These are phyloP conservation scores for Ennomos erosarius DNA, from an alignment of 2,888 invertebrate genomes.

Conservation along the genomic window DNA sequence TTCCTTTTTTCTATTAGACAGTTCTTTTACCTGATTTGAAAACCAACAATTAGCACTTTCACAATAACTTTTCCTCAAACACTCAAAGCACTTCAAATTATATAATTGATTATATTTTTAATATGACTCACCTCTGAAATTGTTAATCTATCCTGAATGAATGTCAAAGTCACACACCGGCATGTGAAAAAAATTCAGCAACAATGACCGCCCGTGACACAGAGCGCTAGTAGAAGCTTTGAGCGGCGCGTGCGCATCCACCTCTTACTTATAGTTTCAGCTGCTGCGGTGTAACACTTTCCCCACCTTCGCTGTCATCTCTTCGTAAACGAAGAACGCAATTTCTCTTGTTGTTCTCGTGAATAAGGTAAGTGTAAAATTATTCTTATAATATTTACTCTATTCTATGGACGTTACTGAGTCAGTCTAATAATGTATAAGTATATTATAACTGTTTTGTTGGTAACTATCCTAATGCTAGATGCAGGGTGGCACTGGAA, in stretches of 20 bases:
- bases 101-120: neutral
- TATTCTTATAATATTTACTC: too few species aligned
- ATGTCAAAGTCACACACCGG: slow-evolving; percentile 48
- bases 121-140: slow-evolving; percentile 39
- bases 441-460: too few species aligned
- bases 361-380: slow-evolving; percentile 17
- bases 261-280: slow-evolving; percentile 80
- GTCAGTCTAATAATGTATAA: too few species aligned
- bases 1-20: too few species aligned
- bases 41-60: too few species aligned
- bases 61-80: too few species aligned
- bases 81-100: too few species aligned
- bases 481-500: too few species aligned
- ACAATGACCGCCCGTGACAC: slow-evolving; percentile 55
- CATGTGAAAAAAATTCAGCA: slow-evolving; percentile 32
- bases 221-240: slow-evolving; percentile 62
- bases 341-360: slow-evolving; percentile 57
- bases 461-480: too few species aligned
- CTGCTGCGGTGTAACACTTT: slow-evolving; percentile 69
- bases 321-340: slow-evolving; percentile 46
- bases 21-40: too few species aligned
- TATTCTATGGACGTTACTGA: too few species aligned
- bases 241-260: slow-evolving; percentile 58
- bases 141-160: slow-evolving; percentile 28
- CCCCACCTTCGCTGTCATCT: slow-evolving; percentile 71